A percentile compares a stretch with the other conserved stretches of the same genome.
Conservation (phyloP, 2,113 vertebrate species). For the Camelus dromedarius region DNA sequence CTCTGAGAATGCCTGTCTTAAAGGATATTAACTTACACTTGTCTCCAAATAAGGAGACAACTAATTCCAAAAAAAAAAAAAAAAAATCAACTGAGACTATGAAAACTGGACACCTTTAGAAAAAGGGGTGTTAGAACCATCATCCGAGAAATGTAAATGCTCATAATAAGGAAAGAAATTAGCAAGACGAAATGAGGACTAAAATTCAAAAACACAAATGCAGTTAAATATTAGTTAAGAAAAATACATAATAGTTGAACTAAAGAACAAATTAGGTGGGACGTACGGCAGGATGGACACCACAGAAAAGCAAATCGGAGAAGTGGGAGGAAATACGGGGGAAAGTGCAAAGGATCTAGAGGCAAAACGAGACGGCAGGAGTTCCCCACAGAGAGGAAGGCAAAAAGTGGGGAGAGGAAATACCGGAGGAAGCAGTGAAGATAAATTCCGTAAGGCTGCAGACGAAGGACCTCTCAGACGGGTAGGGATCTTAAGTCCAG, state of each 20-base stretch:
- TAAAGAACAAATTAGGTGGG: neutral
- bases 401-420: neutral
- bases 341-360: neutral
- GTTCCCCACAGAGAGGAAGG: neutral
- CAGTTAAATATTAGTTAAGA: neutral
- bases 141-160: neutral
- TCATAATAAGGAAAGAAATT: neutral
- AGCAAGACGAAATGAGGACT: no score
- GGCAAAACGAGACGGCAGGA: neutral
- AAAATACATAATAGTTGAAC: neutral
- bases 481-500: neutral
- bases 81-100: neutral
- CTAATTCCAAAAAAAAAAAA: no score
- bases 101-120: neutral
- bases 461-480: neutral
- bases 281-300: no score
- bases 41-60: neutral
- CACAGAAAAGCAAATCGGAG: neutral
- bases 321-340: neutral
- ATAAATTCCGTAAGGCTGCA: neutral
- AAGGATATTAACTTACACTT: neutral
- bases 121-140: neutral
- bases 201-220: neutral
- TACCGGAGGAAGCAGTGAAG: neutral
- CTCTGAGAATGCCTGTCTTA: neutral